Base-by-base conservation (phyloP, 1,140 invertebrate genomes). In the Parasteatoda tepidariorum region DNA sequence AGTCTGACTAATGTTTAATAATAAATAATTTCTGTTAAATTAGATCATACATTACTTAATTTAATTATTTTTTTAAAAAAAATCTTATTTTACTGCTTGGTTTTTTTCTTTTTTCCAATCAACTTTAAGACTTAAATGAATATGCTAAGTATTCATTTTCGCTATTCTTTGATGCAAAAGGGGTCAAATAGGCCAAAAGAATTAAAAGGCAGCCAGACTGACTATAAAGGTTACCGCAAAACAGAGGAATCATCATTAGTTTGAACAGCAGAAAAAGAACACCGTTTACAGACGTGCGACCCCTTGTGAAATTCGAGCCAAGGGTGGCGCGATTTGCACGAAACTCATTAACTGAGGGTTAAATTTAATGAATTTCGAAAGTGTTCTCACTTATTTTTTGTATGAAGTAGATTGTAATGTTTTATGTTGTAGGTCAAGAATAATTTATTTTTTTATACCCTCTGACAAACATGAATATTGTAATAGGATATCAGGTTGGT, bases 331-430 rank as follows among this genome's bases (percentile, higher is more conserved):
- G 55, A 31, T 7, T 18, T 30, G 73, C 61, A 78, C 75, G 75
- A 78, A 78, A 67, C 75, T 78, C 38, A 78, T 78, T 78, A 78
- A 67, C 62, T 28, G 64, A 67, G 75, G 75, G 75, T 34, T 67
- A 78, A 78, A 34, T 59, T 57, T 78, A 78, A 78, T 78, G 61
- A 78, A 78, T 78, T 78, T 78, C 15, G 28, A 67, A 76, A 76
- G 30, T 57, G 34, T 28, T 59, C 33, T 57, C 18, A 28, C 59
- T 48, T 26, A 41, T 68, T 48, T 26, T 34, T 48, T 22, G 55
- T 48, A 48, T 48, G 55, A 33, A 33, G 55, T 38, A n/a, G 62
- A 67, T 41, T 78, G 75, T 67, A 41, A 67, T 67, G 75, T 78
- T 78, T 67, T 62, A 55, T 62, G 67, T 24, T 11, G 11, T 7